Evolutionary conservation across 92 coral and sea anemone species (phyloP), one percentile per base, ranked within the genome.

Genomic region (Zoanthus sansibaricus): DNA sequence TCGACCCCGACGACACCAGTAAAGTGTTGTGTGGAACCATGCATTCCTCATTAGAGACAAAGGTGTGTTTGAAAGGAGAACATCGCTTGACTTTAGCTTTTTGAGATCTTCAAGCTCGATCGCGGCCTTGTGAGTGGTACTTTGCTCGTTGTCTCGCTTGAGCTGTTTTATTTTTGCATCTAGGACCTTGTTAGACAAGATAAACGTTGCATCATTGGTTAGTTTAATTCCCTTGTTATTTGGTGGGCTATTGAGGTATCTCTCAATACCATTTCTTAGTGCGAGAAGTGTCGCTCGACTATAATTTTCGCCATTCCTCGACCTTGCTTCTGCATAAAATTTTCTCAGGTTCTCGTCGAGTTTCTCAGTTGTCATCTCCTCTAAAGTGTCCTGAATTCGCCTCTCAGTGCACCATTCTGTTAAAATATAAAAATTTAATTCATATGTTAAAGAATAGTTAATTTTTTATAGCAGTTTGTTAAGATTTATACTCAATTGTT

Each of bases 261-360:
- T 83, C 46, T 90, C 93, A 75, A 90, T 85, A 16, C 87, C 93
- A 54, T 91, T 75, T 55, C 92, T 75, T 9, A 90, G 42, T 17
- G 77, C 33, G 9, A 88, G 80, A 0, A 92, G 83, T 6, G 90
- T 78, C 42, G 91, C 84, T 32, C 92, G 62, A 77, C 94, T 86
- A 46, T 93, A 91, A 78, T 88, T 67, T 83, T 84, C 86, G 17
- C 95, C 95, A 14, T 76, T 71, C 74, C 77, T 68, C 89, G 82
- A 88, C 5, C 90, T 20, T 3, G 87, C 94, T 55, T 93, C 90
- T 13, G 89, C 93, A 64, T 93, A 93, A 61, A 93, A 91, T 59
- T 87, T 9, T 9, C 64, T 9, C 15, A 56, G 78, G 6, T 49
- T 11, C 71, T 56, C 13, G 71, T 93, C 90, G 6, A 90, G 83